Evolutionary conservation across 2,113 vertebrate genomes (phyloP).

Genomic region (Dendropsophus ebraccatus): DNA sequence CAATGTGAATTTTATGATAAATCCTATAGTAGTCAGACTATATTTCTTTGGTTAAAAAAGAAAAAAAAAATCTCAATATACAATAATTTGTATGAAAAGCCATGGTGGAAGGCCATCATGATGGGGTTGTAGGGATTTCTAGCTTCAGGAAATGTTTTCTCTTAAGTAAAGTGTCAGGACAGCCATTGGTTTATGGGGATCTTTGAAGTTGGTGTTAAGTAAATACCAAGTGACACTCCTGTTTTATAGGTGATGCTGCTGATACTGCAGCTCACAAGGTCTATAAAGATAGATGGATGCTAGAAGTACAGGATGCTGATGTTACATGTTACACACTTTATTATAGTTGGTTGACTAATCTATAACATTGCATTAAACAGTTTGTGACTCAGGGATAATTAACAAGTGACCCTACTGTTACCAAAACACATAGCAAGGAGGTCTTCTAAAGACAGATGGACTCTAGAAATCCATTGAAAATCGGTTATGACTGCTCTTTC

Average conservation of each 20-base stretch:
- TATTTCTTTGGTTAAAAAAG: neutral
- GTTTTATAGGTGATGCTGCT: too few species aligned
- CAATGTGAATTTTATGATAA: neutral
- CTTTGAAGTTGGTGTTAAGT: neutral
- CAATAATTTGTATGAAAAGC: too few species aligned
- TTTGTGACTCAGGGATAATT: neutral
- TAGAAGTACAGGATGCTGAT: neutral
- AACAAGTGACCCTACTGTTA: neutral
- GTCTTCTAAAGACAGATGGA: neutral
- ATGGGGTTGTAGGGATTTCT: neutral
- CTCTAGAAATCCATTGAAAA: neutral
- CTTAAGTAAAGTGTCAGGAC: too few species aligned
- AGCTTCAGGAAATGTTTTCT: too few species aligned
- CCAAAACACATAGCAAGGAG: neutral
- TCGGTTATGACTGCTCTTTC: neutral
- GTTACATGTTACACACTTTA: too few species aligned
- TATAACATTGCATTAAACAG: too few species aligned
- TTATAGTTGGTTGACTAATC: neutral
- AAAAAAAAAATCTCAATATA: neutral
- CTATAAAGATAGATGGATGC: neutral
- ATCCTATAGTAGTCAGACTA: neutral
- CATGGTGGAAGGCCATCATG: too few species aligned
- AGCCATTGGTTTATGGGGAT: too few species aligned
- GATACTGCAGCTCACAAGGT: too few species aligned
- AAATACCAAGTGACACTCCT: too few species aligned